Evolutionary conservation across 1,140 invertebrate genomes (phyloP).

Genomic region (Drosophila repletoides): DNA sequence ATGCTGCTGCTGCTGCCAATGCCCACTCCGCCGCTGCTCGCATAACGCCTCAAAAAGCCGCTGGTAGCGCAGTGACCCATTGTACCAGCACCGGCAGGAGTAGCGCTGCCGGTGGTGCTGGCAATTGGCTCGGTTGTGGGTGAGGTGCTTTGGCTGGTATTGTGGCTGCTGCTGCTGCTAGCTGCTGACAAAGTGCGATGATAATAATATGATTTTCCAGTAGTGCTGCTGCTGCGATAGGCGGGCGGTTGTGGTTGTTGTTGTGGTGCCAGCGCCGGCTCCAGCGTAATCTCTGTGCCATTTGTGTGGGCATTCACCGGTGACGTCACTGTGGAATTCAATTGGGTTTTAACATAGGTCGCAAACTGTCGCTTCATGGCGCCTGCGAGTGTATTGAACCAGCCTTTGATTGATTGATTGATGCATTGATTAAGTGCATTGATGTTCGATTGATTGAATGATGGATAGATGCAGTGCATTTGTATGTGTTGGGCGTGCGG

Average conservation of each 20-base stretch:
- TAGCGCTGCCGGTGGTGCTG: conserved; percentile 8
- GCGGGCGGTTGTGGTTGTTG: conserved; percentile 61
- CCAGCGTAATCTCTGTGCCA: conserved; percentile 48
- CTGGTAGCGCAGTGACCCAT: conserved; percentile 28
- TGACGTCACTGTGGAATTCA: conserved; percentile 81
- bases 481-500: conserved; percentile 9
- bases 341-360: conserved; percentile 90
- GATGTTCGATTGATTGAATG: conserved; percentile 8
- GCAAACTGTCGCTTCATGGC: conserved; percentile 87
- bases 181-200: conserved; percentile 70
- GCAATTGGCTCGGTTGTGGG: conserved; percentile 62
- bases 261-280: conserved; percentile 17
- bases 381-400: conserved; percentile 86
- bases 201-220: conserved; percentile 64
- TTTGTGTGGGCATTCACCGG: conserved; percentile 68
- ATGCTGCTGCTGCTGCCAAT: conserved; percentile 33
- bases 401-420: conserved; percentile 82
- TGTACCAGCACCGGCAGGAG: no score
- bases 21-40: conserved; percentile 7
- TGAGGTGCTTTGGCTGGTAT: conserved; percentile 70
- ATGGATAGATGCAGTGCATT: conserved; percentile 21
- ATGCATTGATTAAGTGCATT: conserved; percentile 8
- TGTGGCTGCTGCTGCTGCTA: conserved; percentile 71
- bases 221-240: conserved; percentile 65
- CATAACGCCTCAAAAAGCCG: not conserved